Percentiles rank a stretch among this genome's conserved stretches.
phyloP scores from a whole-genome alignment of 2,113 vertebrate genomes.

The Strigops habroptila region DNA sequence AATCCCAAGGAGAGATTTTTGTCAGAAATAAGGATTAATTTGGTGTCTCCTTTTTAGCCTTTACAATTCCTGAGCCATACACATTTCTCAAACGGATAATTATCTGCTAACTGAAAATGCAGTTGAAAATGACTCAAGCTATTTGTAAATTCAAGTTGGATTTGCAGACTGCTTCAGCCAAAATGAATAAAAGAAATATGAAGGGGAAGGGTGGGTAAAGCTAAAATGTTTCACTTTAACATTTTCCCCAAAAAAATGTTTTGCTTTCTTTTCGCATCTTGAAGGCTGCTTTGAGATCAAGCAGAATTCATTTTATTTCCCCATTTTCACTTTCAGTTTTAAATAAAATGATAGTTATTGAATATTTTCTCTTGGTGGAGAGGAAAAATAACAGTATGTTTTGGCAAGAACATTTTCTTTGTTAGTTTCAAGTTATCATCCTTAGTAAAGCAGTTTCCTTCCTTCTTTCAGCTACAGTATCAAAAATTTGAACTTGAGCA shows the following conservation, averaged over 20 bases:
- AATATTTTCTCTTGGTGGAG: neutral
- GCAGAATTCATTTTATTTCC: neutral
- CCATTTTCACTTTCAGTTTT: neutral
- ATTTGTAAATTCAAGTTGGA: neutral
- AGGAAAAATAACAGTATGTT: neutral
- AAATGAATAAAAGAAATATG: neutral
- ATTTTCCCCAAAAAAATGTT: neutral
- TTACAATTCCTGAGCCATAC: neutral
- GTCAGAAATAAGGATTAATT: neutral
- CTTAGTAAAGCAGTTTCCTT: neutral
- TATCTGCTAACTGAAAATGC: neutral
- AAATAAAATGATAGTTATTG: neutral
- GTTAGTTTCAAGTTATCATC: neutral
- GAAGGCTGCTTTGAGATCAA: neutral
- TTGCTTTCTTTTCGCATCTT: neutral
- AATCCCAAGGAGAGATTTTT: neutral
- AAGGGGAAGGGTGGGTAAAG: neutral
- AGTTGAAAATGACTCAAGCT: neutral
- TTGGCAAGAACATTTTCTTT: neutral
- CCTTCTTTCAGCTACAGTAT: neutral
- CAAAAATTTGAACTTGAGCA: neutral
- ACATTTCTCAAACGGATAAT: neutral
- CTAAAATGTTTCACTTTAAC: neutral
- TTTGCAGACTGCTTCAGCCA: neutral
- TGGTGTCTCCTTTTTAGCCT: neutral